Conservation (phyloP, 2,797 vertebrate genomes). For the Phyllotis vaccarum region DNA sequence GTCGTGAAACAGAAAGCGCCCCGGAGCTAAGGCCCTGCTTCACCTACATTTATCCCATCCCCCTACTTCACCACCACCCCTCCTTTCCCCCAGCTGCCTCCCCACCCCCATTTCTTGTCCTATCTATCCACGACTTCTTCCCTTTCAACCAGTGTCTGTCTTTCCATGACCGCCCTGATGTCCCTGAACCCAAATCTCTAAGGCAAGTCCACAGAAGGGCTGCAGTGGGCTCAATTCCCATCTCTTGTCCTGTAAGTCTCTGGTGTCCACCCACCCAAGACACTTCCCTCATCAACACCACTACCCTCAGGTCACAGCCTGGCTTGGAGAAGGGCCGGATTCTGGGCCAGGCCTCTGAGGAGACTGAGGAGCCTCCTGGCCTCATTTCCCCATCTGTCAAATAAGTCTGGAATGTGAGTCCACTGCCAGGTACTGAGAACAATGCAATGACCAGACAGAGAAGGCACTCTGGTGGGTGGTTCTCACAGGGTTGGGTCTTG, state of each 20-base stretch:
- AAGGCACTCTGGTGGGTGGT: background rate
- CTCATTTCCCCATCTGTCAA: slow-evolving; percentile 74
- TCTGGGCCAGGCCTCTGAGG: slow-evolving; percentile 55
- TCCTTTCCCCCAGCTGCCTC: too few species aligned
- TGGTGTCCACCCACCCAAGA: background rate
- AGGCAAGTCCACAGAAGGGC: background rate
- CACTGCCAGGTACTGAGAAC: slow-evolving; percentile 58
- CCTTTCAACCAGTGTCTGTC: background rate
- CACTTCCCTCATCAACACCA: background rate
- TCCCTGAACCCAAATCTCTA: background rate
- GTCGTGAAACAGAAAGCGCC: background rate
- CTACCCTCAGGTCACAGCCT: slow-evolving; percentile 16
- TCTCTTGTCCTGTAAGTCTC: background rate
- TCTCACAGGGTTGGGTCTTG: background rate
- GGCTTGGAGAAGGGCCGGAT: slow-evolving; percentile 43
- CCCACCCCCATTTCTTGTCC: background rate
- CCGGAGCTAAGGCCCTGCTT: background rate
- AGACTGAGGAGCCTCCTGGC: slow-evolving; percentile 61
- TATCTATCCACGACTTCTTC: background rate
- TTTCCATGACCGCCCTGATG: background rate
- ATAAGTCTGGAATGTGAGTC: background rate
- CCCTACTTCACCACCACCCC: background rate
- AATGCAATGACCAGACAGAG: background rate
- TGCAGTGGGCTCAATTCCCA: background rate
- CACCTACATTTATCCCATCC: background rate